These are phyloP conservation scores for Ctenochaetus hawaiiensis DNA, from an alignment of 2,797 vertebrate genomes.

Conservation along the genomic window DNA sequence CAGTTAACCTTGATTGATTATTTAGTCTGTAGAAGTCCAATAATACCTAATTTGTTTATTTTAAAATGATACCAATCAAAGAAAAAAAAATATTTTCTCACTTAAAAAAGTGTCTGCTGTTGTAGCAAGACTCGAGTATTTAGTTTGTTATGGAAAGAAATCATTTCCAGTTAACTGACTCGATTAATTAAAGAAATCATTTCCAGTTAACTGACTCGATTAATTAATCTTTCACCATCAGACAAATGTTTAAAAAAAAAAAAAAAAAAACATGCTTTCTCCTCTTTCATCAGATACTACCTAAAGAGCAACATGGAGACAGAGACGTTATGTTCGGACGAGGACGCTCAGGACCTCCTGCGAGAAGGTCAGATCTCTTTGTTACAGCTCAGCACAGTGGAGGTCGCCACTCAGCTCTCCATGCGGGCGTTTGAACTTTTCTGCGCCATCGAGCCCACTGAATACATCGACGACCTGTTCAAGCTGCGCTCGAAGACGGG, in stretches of 20 bases:
- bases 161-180: neutral
- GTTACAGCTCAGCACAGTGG: slow-evolving; percentile 95
- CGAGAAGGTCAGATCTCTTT: slow-evolving; percentile 95
- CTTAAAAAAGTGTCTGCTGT: neutral
- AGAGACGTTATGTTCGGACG: slow-evolving; percentile 97
- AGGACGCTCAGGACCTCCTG: slow-evolving; percentile 96
- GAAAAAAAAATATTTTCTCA: neutral
- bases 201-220: neutral
- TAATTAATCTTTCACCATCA: neutral
- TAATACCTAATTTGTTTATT: neutral
- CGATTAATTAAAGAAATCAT: neutral
- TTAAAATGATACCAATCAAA: neutral
- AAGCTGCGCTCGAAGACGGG: slow-evolving; percentile 91
- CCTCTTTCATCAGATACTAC: slow-evolving; percentile 89
- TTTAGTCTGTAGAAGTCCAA: neutral
- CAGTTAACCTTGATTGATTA: neutral
- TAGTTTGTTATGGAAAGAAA: neutral
- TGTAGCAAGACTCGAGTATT: neutral
- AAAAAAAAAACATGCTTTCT: neutral
- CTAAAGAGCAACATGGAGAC: slow-evolving; percentile 99
- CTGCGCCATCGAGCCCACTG: slow-evolving; percentile 97
- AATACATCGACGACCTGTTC: slow-evolving; percentile 98
- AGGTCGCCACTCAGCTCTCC: slow-evolving; percentile 97
- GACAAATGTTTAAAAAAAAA: too few species aligned
- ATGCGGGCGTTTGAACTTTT: slow-evolving; percentile 98